Percentiles rank a stretch among this genome's conserved stretches.
Conservation (phyloP, 1,140 invertebrate species). For the Eurytemora carolleeae region DNA sequence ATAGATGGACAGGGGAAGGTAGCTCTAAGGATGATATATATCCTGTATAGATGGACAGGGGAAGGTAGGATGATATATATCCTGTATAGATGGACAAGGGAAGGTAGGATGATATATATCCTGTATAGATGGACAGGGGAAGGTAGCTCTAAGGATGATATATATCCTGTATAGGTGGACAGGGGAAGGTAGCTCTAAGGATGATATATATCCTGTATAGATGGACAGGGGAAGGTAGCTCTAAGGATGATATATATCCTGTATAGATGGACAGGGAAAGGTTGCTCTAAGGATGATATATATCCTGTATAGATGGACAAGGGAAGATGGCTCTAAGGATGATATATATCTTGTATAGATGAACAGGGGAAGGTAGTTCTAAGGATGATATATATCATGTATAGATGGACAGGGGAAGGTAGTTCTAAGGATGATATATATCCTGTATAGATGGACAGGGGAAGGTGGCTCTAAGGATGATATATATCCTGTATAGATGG, state of each 20-base stretch:
- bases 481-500: background rate
- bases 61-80: too few species aligned
- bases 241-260: background rate
- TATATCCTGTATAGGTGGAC: too few species aligned
- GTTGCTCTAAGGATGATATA: background rate
- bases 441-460: background rate
- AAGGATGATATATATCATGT: background rate
- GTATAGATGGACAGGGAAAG: background rate
- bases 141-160: too few species aligned
- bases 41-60: too few species aligned
- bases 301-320: background rate
- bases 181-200: too few species aligned
- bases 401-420: background rate
- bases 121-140: too few species aligned
- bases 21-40: too few species aligned
- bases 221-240: background rate
- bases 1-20: too few species aligned
- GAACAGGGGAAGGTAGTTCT: background rate
- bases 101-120: too few species aligned
- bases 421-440: background rate
- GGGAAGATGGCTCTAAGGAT: background rate
- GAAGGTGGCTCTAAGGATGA: background rate
- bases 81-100: too few species aligned
- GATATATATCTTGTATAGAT: background rate
- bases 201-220: too few species aligned